Conservation (phyloP, 2,797 vertebrate genomes). For the Silurus lanzhouensis region DNA sequence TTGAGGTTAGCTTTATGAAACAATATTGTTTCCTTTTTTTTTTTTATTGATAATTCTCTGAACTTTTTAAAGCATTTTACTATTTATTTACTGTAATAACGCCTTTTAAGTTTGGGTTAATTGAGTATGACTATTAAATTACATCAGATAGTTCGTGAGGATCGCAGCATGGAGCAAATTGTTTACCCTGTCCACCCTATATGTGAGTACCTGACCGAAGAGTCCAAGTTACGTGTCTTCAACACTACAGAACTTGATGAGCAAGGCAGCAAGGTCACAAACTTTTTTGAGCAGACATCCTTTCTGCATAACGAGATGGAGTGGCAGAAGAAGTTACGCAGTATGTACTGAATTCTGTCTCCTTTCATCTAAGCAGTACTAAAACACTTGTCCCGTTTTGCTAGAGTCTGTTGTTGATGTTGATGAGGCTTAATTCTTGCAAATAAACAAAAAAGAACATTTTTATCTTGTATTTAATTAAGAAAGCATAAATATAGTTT, state of each 20-base stretch:
- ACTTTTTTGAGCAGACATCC: conserved; percentile 92
- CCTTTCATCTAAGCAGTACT: not conserved
- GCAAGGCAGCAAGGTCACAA: conserved; percentile 97
- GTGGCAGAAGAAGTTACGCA: conserved; percentile 97
- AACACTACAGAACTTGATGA: conserved; percentile 96
- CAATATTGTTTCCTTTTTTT: not conserved
- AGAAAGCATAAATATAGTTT: not conserved
- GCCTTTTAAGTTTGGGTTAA: not conserved
- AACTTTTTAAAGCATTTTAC: not conserved
- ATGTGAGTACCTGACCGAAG: conserved; percentile 92
- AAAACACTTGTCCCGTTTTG: not conserved
- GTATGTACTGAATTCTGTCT: conserved; percentile 65
- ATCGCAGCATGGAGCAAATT: conserved; percentile 98
- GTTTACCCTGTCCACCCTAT: conserved; percentile 92
- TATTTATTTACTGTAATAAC: not conserved
- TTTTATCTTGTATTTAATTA: not conserved
- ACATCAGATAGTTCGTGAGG: conserved; percentile 89
- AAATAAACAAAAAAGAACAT: not conserved
- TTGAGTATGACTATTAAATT: not conserved
- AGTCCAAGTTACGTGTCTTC: conserved; percentile 90
- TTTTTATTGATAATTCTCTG: not conserved
- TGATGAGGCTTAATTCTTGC: not conserved
- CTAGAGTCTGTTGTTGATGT: not conserved
- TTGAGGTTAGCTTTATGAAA: conserved; percentile 76
- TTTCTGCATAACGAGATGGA: conserved; percentile 99